Percentiles rank a stretch among this genome's conserved stretches.
These are phyloP conservation scores for Griposia aprilina DNA, from an alignment of 2,888 invertebrate genomes.

Conservation along the genomic window DNA sequence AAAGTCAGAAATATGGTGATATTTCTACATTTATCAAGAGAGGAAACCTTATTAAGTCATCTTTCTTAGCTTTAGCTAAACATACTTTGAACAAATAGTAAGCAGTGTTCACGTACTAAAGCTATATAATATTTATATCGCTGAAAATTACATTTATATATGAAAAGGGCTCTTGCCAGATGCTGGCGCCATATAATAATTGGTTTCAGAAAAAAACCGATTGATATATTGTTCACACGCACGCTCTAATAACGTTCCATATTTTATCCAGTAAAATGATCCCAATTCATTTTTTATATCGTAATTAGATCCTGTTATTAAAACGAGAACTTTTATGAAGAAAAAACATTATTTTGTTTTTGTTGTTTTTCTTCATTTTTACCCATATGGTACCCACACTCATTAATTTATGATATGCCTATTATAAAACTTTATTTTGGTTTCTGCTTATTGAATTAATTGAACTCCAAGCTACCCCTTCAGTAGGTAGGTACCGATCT, in stretches of 20 bases:
- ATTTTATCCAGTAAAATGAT: slow-evolving; percentile 34
- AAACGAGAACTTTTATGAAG: neutral
- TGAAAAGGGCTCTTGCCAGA: slow-evolving; percentile 40
- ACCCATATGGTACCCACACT: neutral
- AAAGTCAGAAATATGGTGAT: neutral
- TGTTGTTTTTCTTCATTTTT: neutral
- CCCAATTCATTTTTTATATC: slow-evolving; percentile 41
- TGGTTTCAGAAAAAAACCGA: slow-evolving; percentile 58
- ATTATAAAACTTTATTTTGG: no score
- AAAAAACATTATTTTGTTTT: neutral
- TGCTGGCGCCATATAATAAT: slow-evolving; percentile 64
- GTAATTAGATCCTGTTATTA: slow-evolving; percentile 44
- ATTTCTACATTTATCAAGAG: neutral
- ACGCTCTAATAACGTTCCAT: slow-evolving; percentile 42
- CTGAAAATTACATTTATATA: slow-evolving; percentile 41
- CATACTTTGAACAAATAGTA: slow-evolving; percentile 24
- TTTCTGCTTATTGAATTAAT: slow-evolving; percentile 18
- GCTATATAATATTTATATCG: slow-evolving; percentile 32
- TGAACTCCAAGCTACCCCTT: slow-evolving; percentile 6
- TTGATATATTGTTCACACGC: slow-evolving; percentile 58
- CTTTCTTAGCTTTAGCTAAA: neutral
- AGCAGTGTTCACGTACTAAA: slow-evolving; percentile 35
- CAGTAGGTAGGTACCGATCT: neutral
- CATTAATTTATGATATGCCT: no score
- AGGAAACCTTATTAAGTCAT: neutral